phyloP scores from a whole-genome alignment of 2,113 vertebrate genomes.

The Syngnathus scovelli region DNA sequence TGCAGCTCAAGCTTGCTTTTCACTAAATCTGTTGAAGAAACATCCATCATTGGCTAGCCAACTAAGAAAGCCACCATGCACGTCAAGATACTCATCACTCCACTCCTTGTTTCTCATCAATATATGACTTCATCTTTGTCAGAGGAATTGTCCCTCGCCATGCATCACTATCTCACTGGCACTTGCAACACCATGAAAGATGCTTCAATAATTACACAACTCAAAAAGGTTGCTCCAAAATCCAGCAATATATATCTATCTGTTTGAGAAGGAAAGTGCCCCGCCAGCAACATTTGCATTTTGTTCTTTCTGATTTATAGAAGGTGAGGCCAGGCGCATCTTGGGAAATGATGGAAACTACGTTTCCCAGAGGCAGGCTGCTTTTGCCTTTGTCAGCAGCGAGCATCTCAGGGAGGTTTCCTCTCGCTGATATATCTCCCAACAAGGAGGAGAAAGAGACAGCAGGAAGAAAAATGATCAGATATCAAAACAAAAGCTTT shows the following conservation, averaged over 20 bases:
- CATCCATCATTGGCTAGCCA: conserved; percentile 50
- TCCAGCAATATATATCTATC: conserved; percentile 60
- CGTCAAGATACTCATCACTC: conserved; percentile 32
- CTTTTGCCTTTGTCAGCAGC: conserved; percentile 55
- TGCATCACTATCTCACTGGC: neutral
- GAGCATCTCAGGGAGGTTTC: conserved; percentile 47
- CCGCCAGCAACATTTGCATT: conserved; percentile 68
- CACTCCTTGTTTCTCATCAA: conserved; percentile 36
- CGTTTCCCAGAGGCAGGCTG: conserved; percentile 49
- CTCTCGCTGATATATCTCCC: conserved; percentile 30
- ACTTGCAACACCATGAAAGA: neutral
- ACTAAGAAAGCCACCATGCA: conserved; percentile 27
- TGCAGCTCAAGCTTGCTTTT: conserved; percentile 41
- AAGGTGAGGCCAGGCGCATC: conserved; percentile 49
- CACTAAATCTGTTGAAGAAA: conserved; percentile 57
- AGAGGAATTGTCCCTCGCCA: neutral
- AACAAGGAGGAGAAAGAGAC: conserved; percentile 16
- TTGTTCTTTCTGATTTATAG: conserved; percentile 67
- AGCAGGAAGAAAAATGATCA: conserved; percentile 12
- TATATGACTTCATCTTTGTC: conserved; percentile 11
- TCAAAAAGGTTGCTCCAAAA: conserved; percentile 45
- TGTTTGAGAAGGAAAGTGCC: conserved; percentile 63
- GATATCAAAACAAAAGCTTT: conserved; percentile 14
- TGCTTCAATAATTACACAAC: conserved; percentile 38
- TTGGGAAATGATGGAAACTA: conserved; percentile 63